Percentiles rank a stretch among this genome's conserved stretches.
Conservation (phyloP, 1,140 invertebrate genomes). For the Notospermus geniculatus region DNA sequence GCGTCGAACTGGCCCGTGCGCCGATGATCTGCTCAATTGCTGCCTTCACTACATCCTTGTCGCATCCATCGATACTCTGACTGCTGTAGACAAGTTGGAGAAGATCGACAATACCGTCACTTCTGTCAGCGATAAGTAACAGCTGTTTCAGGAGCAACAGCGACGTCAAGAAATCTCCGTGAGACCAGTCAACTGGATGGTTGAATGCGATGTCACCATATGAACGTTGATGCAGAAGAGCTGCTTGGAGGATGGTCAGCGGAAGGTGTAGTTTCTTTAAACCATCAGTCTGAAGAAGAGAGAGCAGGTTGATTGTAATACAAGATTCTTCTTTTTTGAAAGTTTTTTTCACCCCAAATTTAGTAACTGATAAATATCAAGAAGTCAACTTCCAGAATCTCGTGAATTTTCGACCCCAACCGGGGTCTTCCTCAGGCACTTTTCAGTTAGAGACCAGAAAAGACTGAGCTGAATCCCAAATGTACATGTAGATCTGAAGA, state of each 20-base stretch:
- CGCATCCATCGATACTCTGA: slow-evolving; percentile 1
- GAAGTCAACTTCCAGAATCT: too few species aligned
- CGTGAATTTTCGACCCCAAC: too few species aligned
- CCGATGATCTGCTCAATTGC: neutral
- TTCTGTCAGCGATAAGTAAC: neutral
- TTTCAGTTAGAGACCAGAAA: too few species aligned
- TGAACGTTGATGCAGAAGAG: neutral
- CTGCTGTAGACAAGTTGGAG: neutral
- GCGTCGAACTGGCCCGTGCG: neutral
- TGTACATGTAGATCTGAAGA: too few species aligned
- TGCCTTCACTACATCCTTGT: neutral
- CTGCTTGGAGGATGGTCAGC: neutral
- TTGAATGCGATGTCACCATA: neutral
- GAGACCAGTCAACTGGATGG: neutral
- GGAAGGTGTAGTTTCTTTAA: slow-evolving; percentile 1
- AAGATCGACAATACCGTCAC: neutral
- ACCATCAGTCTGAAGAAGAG: too few species aligned
- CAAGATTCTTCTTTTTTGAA: too few species aligned
- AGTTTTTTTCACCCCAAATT: too few species aligned
- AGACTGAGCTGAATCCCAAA: too few species aligned
- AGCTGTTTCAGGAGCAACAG: neutral
- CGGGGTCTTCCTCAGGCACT: too few species aligned
- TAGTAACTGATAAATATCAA: too few species aligned
- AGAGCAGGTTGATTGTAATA: too few species aligned
- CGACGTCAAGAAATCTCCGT: neutral